These are phyloP conservation scores for Trematomus bernacchii DNA, from an alignment of 2,797 vertebrate species.

Conservation along the genomic window DNA sequence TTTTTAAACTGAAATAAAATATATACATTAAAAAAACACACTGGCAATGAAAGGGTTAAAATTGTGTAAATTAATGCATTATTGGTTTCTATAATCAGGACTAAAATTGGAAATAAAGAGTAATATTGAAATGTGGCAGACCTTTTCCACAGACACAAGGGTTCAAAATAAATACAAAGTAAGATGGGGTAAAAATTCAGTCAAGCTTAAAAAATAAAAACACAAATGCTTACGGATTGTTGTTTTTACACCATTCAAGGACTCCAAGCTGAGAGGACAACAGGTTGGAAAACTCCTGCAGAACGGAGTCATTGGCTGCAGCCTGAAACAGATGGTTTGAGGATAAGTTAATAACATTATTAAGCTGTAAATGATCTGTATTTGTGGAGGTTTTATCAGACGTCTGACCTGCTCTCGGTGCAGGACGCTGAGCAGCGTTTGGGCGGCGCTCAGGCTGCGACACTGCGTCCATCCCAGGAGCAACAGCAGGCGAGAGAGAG, in stretches of 20 bases:
- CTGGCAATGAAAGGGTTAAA: too few relatives aligned
- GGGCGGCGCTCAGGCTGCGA: conserved; percentile 90
- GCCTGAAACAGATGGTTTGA: conserved; percentile 71
- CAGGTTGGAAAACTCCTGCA: conserved; percentile 91
- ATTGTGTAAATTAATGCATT: too few relatives aligned
- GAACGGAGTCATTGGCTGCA: conserved; percentile 86
- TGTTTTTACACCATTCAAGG: conserved; percentile 94
- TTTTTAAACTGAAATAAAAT: too few relatives aligned
- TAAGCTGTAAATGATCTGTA: background rate
- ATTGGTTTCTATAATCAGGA: too few relatives aligned
- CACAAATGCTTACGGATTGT: conserved; percentile 86
- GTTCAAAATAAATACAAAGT: background rate
- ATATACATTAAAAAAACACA: too few relatives aligned
- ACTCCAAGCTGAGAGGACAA: conserved; percentile 91
- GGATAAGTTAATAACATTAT: background rate
- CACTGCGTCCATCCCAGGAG: conserved; percentile 96
- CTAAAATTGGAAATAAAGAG: too few relatives aligned
- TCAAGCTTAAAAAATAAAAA: background rate
- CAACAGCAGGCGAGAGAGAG: conserved; percentile 92
- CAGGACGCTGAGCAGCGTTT: conserved; percentile 87
- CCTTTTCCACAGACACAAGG: too few relatives aligned
- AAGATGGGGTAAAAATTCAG: background rate
- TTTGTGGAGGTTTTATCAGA: background rate
- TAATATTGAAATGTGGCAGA: too few relatives aligned
- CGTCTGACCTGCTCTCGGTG: conserved; percentile 89